Conservation (phyloP, 1,140 invertebrate genomes). For the Lepidurus arcticus region DNA sequence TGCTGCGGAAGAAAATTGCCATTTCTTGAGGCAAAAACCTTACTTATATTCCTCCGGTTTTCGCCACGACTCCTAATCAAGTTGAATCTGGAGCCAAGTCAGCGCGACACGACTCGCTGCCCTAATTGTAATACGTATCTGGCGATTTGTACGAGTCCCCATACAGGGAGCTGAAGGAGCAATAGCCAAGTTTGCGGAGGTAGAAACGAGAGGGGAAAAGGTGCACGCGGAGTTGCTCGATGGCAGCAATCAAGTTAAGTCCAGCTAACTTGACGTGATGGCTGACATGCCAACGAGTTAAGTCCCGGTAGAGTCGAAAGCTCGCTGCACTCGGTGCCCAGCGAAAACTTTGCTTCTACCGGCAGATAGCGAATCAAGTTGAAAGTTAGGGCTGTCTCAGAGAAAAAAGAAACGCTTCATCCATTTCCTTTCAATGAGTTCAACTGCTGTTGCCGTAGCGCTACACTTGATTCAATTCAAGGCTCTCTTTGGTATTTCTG, state of each 20-base stretch:
- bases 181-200: background rate
- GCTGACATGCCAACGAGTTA: constrained; percentile 21
- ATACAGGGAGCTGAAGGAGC: background rate
- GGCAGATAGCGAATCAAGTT: background rate
- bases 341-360: background rate
- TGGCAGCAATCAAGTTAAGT: constrained; percentile 2
- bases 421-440: background rate
- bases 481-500: background rate
- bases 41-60: background rate
- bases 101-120: background rate
- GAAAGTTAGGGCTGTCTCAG: background rate
- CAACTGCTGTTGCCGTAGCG: background rate
- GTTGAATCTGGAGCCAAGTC: background rate
- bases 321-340: background rate
- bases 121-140: constrained; percentile 19
- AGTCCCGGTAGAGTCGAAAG: background rate
- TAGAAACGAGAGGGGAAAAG: constrained; percentile 3
- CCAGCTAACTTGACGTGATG: constrained; percentile 17
- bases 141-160: background rate
- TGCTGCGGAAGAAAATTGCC: constrained; percentile 10
- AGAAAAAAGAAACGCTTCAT: background rate
- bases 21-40: constrained; percentile 15
- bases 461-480: background rate
- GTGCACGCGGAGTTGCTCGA: constrained; percentile 3
- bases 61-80: background rate